Conservation (phyloP, 2,113 vertebrate genomes). For the Polypterus bichir region DNA sequence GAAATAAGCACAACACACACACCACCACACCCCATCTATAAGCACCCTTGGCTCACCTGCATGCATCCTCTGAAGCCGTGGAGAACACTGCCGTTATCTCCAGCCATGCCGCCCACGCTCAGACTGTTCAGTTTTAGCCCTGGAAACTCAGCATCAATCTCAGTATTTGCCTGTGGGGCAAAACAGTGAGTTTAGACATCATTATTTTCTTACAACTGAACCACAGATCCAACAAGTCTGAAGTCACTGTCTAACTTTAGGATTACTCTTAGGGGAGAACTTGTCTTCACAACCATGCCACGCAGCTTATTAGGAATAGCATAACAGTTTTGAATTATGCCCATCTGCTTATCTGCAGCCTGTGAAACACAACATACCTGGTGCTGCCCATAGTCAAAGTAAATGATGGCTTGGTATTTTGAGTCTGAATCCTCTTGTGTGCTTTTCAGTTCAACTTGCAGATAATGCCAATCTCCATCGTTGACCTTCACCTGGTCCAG, state of each 20-base stretch:
- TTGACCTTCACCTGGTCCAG: constrained; percentile 64
- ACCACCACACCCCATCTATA: too few species aligned
- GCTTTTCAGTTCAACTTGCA: constrained; percentile 59
- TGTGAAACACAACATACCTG: constrained; percentile 33
- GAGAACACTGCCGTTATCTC: constrained; percentile 43
- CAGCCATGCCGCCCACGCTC: constrained; percentile 54
- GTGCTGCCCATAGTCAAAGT: constrained; percentile 73
- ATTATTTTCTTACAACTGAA: background rate
- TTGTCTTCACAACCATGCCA: too few species aligned
- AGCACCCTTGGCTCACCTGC: constrained; percentile 50
- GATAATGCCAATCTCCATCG: constrained; percentile 77
- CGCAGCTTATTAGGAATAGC: too few species aligned
- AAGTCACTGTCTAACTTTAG: too few species aligned
- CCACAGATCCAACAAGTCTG: too few species aligned
- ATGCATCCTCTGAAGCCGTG: constrained; percentile 77
- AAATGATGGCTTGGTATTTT: constrained; percentile 50
- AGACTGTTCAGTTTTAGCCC: constrained; percentile 61
- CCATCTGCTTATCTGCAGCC: background rate
- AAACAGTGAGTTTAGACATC: background rate
- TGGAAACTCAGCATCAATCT: constrained; percentile 55
- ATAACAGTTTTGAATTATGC: background rate
- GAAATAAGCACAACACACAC: too few species aligned
- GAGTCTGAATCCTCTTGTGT: constrained; percentile 22
- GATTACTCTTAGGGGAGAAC: too few species aligned
- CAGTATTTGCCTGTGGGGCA: constrained; percentile 45